Base-by-base conservation (phyloP, 92 coral and sea anemone species). In the Actinostola sp. region DNA sequence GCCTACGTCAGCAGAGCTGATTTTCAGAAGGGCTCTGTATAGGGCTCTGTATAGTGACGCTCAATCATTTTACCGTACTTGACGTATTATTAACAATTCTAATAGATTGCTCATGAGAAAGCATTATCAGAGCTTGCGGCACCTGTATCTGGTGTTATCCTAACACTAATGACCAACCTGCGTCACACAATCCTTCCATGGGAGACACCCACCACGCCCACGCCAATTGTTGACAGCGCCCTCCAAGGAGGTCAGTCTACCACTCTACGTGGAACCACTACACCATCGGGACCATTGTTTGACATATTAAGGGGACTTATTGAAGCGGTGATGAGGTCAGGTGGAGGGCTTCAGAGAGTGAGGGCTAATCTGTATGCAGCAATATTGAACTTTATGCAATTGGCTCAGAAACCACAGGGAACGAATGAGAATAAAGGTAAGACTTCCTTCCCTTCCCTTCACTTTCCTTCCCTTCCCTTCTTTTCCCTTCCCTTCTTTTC, bases 291-390 rank as follows among this genome's bases (percentile, higher is more conserved):
- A 41, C 89, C 97, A 13, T 75, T 93, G 17, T 83, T 92, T 77
- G 92, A 95, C 52, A 91, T 91, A 17, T 75, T 92, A 39, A 78
- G 87, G 83, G 93, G 99, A 11, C 66, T 95, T 33, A 78, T 95
- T 52, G 95, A 95, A 74, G 86, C 95, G 32, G 90, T 95, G 81
- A 74, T 95, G 20, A 81, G 89, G 34, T 88, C 91, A 23, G 97
- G 99, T 54, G 99, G 99, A 42, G 93, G 92, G 14, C 86, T 80
- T 64, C 99, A 91, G 58, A 75, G 99, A 51, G 99, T 95, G 21
- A 84, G 99, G 63, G 91, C 97, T 49, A 95, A 95, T 77, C 73
- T 95, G 83, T 95, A 95, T 52, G 92, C 95, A 34, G 93, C 97
- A 21, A 78, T 95, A 84, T 66, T 95, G 87, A 85, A 88, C 89